phyloP scores from a whole-genome alignment of 2,888 invertebrate genomes.

The Tanytarsus gracilentus region DNA sequence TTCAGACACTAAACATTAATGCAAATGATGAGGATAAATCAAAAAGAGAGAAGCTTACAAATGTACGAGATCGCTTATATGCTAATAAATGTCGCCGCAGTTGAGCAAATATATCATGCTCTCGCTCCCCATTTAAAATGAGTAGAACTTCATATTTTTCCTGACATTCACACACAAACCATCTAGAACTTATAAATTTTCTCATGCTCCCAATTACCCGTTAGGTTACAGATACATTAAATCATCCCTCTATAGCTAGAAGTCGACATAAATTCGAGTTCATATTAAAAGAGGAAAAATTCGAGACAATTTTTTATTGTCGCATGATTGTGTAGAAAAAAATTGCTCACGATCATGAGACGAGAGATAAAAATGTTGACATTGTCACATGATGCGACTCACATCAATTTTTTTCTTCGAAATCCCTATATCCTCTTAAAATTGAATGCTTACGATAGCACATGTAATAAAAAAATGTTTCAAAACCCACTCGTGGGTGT shows the following conservation, averaged over 20 bases:
- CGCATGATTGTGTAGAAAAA: neutral
- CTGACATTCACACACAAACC: neutral
- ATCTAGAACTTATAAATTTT: too few relatives aligned
- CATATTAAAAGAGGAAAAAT: slow-evolving; percentile 27
- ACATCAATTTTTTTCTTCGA: too few relatives aligned
- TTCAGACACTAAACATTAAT: slow-evolving; percentile 3
- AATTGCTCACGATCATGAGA: neutral
- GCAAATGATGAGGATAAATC: slow-evolving; percentile 17
- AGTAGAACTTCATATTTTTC: neutral
- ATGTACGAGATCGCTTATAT: slow-evolving; percentile 21
- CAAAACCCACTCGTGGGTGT: too few relatives aligned
- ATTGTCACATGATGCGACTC: too few relatives aligned
- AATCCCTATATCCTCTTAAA: too few relatives aligned
- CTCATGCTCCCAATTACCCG: too few relatives aligned
- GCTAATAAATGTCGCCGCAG: slow-evolving; percentile 27
- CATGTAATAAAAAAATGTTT: too few relatives aligned
- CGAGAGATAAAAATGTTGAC: neutral
- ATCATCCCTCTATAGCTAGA: neutral
- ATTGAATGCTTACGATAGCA: too few relatives aligned
- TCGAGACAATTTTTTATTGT: slow-evolving; percentile 24
- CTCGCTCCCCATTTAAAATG: neutral
- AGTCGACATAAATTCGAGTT: slow-evolving; percentile 16
- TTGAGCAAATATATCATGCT: slow-evolving; percentile 19
- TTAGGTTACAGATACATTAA: neutral
- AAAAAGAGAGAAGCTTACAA: slow-evolving; percentile 19